Evolutionary conservation across 2,797 vertebrate species (phyloP).

Genomic region (Lemur catta): DNA sequence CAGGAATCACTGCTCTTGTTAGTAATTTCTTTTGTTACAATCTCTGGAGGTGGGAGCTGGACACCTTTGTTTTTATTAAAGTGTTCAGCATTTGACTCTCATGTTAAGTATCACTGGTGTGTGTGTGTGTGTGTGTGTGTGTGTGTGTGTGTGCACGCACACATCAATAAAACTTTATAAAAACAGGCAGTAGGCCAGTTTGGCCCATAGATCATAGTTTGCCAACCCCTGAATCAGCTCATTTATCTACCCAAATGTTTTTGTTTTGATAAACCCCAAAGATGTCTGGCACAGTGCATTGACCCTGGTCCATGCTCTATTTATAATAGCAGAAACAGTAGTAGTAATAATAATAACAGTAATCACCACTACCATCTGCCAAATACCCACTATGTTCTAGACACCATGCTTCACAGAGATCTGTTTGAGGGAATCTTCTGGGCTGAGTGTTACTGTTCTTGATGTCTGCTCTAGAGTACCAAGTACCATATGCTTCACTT

Average conservation of each 20-base stretch:
- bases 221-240: neutral
- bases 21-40: neutral
- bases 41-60: neutral
- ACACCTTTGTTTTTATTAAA: conserved; percentile 20
- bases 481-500: neutral
- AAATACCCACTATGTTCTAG: neutral
- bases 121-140: neutral
- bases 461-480: neutral
- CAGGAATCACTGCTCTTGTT: neutral
- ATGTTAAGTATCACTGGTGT: neutral
- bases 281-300: neutral
- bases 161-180: neutral
- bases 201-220: neutral
- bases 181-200: neutral
- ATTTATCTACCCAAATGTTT: neutral
- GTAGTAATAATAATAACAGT: neutral
- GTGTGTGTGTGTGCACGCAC: neutral
- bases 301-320: neutral
- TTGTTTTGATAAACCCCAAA: neutral
- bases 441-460: neutral
- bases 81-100: neutral
- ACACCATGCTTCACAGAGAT: neutral
- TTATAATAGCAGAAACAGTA: neutral
- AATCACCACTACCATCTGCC: neutral
- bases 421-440: neutral